A percentile compares a stretch with the other conserved stretches of the same genome.
Conservation (phyloP, 2,888 invertebrate genomes). For the Anodontia alba region DNA sequence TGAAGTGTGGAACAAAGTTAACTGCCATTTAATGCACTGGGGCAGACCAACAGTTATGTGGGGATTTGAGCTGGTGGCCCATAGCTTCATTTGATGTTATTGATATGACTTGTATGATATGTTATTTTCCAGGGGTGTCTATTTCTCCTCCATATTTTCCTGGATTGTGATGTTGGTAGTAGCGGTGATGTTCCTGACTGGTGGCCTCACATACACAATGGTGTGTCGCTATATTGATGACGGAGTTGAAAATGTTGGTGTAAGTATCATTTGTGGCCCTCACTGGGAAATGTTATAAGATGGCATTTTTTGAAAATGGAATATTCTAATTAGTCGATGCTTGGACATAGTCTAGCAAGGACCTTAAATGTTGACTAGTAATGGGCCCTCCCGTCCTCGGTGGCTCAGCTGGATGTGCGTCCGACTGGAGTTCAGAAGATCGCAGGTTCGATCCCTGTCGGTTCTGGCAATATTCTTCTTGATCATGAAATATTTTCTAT, state of each 20-base stretch:
- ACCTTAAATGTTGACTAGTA: neutral
- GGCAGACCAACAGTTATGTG: too few relatives aligned
- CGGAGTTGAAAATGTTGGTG: slow-evolving; percentile 65
- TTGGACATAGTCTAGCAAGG: neutral
- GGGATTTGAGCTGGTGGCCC: too few relatives aligned
- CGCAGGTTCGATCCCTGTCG: too few relatives aligned
- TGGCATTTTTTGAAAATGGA: neutral
- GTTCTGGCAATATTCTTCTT: too few relatives aligned
- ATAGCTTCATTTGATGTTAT: too few relatives aligned
- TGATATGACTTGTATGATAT: neutral
- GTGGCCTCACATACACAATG: slow-evolving; percentile 78
- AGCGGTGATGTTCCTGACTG: slow-evolving; percentile 73
- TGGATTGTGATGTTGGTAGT: slow-evolving; percentile 81
- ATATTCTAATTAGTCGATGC: neutral
- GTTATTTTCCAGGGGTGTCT: slow-evolving; percentile 79
- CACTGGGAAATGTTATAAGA: too few relatives aligned
- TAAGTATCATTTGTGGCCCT: slow-evolving; percentile 50
- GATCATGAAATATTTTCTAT: too few relatives aligned
- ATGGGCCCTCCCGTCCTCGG: too few relatives aligned
- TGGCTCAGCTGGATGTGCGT: too few relatives aligned
- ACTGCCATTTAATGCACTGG: too few relatives aligned
- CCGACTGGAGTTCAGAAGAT: too few relatives aligned
- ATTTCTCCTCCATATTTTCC: slow-evolving; percentile 80
- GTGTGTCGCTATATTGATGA: slow-evolving; percentile 74
- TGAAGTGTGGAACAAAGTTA: too few relatives aligned